Evolutionary conservation across 2,888 invertebrate species (phyloP), one percentile per base, ranked within the genome.

Genomic region (Drosophila basisetae): DNA sequence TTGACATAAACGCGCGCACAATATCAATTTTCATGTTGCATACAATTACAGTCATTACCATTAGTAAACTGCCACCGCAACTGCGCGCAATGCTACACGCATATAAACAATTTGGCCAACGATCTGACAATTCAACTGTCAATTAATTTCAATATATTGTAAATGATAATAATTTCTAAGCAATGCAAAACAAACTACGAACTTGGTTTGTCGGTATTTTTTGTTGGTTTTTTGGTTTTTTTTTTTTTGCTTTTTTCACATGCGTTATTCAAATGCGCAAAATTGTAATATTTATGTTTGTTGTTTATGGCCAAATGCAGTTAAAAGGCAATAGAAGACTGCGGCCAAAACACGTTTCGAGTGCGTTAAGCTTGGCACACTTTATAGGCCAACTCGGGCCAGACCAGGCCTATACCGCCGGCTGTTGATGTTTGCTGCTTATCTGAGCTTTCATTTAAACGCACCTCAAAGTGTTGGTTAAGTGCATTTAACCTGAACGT

Each of bases 41-140:
- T 82, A 88, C 83, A 91, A 88, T 88, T 88, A 91, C 89, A 88
- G 90, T 88, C 91, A 91, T 88, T 88, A 91, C 91, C 90, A 88
- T 88, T 90, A 88, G 90, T 91, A 80, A 84, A 84, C 80, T 87
- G 87, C 90, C 87, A 87, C 90, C 56, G 52, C 64, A 28, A 56
- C 22, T 9, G 47, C 4, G 55, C n/a, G 13, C n/a, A 13, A n/a
- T 43, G 53, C 55, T 56, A 61, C 54, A 62, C 43, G 61, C 53
- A 63, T 68, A 88, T 88, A 83, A 85, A 83, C 86, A 82, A 84
- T 91, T 88, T 78, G 74, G 85, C 74, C 73, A 87, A 88, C 76
- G 89, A 90, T 91, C 90, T 88, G 87, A 90, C 90, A 88, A 88
- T 91, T 88, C 87, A 83, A 82, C 78, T 88, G 87, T 88, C 87